Percentiles rank a stretch among this genome's conserved stretches.
phyloP scores from a whole-genome alignment of 2,888 invertebrate genomes.

The Sicus ferrugineus region DNA sequence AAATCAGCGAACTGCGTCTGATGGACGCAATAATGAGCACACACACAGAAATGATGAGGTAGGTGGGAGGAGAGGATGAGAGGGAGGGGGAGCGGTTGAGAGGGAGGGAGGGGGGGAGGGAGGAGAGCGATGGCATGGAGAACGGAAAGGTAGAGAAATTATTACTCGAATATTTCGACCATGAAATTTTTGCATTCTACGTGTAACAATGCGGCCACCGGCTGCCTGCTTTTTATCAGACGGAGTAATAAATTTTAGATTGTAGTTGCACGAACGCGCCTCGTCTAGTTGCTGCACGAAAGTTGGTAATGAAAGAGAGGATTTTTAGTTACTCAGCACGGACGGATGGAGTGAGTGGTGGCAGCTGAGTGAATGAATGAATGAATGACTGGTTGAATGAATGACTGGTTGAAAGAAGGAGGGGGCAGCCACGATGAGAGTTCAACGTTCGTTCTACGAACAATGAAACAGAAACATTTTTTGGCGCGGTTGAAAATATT shows the following conservation, averaged over 20 bases:
- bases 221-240: not conserved
- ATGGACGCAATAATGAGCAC: not conserved
- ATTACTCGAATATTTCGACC: conserved; percentile 20
- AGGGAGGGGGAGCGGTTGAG: not conserved
- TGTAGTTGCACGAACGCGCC: not conserved
- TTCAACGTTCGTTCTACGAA: not conserved
- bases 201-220: not conserved
- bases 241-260: too few species aligned
- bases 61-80: not conserved
- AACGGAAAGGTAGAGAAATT: conserved; percentile 3
- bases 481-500: too few species aligned
- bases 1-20: conserved; percentile 29
- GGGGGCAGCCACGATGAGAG: too few species aligned
- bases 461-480: too few species aligned
- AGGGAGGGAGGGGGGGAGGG: not conserved
- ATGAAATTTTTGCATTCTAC: conserved; percentile 24
- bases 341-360: not conserved
- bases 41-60: not conserved
- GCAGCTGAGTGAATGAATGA: not conserved
- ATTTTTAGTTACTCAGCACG: not conserved
- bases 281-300: not conserved
- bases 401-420: not conserved
- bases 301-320: conserved; percentile 14
- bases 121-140: not conserved
- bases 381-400: not conserved